Percentiles rank a stretch among this genome's conserved stretches.
phyloP scores from a whole-genome alignment of 2,797 vertebrate species.

The Vespertilio murinus region DNA sequence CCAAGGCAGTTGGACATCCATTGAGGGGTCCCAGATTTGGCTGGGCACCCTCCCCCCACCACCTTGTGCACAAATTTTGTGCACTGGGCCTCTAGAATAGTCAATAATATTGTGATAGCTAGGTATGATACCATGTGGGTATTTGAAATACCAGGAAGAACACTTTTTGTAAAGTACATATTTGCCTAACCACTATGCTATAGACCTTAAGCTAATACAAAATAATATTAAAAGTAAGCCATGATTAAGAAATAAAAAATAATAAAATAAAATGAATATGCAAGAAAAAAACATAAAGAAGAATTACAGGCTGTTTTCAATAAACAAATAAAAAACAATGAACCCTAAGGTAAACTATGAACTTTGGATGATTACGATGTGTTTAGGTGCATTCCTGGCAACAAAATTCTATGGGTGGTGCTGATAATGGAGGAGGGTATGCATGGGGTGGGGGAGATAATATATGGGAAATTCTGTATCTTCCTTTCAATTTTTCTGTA shows the following conservation, averaged over 20 bases:
- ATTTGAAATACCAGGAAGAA: not conserved
- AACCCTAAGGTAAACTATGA: not conserved
- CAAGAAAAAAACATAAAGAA: not conserved
- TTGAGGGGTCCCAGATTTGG: no score
- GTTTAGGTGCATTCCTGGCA: not conserved
- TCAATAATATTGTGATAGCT: not conserved
- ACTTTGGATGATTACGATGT: not conserved
- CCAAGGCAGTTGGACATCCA: no score
- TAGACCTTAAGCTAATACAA: not conserved
- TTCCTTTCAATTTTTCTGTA: not conserved
- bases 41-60: no score
- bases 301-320: not conserved
- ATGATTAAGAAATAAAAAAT: not conserved
- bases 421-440: not conserved
- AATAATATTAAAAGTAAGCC: not conserved
- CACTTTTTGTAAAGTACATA: not conserved
- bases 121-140: not conserved
- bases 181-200: not conserved
- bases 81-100: not conserved
- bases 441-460: not conserved
- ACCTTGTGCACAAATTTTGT: no score
- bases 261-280: not conserved
- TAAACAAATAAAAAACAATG: not conserved
- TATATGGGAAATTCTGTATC: not conserved
- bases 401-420: not conserved